Conservation (phyloP, 2,113 vertebrate species). For the Ciconia maguari region DNA sequence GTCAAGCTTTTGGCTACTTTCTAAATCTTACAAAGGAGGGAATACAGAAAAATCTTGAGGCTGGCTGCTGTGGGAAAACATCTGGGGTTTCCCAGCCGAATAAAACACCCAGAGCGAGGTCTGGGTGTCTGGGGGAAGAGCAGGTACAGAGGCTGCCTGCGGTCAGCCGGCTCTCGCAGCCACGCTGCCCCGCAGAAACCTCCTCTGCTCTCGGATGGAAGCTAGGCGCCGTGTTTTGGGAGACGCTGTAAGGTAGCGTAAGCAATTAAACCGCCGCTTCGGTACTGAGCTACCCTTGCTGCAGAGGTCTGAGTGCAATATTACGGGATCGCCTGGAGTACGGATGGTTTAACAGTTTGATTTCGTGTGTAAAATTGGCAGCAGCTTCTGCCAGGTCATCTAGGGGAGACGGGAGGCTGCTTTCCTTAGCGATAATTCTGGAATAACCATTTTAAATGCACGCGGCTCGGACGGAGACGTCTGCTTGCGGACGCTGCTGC, state of each 20-base stretch:
- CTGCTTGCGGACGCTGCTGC: background rate
- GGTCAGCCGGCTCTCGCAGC: background rate
- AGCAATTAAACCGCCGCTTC: accelerated
- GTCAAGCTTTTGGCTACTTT: background rate
- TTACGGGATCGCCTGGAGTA: accelerated
- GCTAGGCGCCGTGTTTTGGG: background rate
- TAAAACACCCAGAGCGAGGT: background rate
- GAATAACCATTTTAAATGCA: background rate
- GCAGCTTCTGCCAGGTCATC: background rate
- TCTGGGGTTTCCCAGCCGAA: background rate
- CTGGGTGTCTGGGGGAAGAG: background rate
- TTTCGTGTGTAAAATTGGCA: background rate
- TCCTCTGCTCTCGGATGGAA: background rate
- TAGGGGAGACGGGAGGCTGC: background rate
- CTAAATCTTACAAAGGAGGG: background rate
- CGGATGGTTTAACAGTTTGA: background rate
- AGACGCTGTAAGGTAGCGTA: accelerated
- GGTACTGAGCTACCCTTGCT: background rate
- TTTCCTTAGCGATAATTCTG: background rate
- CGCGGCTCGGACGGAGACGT: accelerated
- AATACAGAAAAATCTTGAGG: background rate
- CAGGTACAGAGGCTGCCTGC: accelerated
- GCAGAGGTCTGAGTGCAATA: accelerated
- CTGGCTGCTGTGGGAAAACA: background rate
- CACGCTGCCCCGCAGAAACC: accelerated